A percentile compares a stretch with the other conserved stretches of the same genome.
These are phyloP conservation scores for Danaus melanippus DNA, from an alignment of 1,140 invertebrate genomes.

Conservation along the genomic window DNA sequence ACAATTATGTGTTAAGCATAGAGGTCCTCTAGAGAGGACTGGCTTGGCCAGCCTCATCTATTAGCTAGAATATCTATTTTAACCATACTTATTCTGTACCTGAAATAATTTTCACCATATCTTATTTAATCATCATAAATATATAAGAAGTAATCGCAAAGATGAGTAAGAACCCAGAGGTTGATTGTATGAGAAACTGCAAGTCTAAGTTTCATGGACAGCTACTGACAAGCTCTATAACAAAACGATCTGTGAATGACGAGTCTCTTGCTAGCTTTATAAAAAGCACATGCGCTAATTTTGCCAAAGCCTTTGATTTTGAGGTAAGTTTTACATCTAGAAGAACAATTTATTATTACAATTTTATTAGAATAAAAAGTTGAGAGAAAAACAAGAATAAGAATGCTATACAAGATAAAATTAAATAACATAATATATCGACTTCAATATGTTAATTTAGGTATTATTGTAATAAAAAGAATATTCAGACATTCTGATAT, in stretches of 20 bases:
- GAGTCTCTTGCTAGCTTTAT: slow-evolving; percentile 73
- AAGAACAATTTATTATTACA: no score
- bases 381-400: no score
- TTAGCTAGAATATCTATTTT: slow-evolving; percentile 10
- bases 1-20: slow-evolving; percentile 55
- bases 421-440: no score
- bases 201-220: slow-evolving; percentile 76
- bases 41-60: slow-evolving; percentile 33
- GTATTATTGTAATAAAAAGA: no score
- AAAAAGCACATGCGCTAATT: slow-evolving; percentile 74
- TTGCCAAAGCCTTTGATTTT: slow-evolving; percentile 71
- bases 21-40: slow-evolving; percentile 39
- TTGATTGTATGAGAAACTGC: slow-evolving; percentile 73
- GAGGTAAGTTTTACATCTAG: slow-evolving; percentile 38
- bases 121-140: slow-evolving; percentile 9
- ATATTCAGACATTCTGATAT: no score
- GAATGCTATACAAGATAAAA: no score
- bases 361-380: no score
- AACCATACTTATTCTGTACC: slow-evolving; percentile 31
- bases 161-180: slow-evolving; percentile 58
- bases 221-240: slow-evolving; percentile 74
- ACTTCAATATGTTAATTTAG: no score
- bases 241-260: slow-evolving; percentile 73
- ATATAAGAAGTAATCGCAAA: slow-evolving; percentile 13
- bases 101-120: slow-evolving; percentile 16